phyloP scores from a whole-genome alignment of 2,797 vertebrate species.

The Antennarius maculatus region DNA sequence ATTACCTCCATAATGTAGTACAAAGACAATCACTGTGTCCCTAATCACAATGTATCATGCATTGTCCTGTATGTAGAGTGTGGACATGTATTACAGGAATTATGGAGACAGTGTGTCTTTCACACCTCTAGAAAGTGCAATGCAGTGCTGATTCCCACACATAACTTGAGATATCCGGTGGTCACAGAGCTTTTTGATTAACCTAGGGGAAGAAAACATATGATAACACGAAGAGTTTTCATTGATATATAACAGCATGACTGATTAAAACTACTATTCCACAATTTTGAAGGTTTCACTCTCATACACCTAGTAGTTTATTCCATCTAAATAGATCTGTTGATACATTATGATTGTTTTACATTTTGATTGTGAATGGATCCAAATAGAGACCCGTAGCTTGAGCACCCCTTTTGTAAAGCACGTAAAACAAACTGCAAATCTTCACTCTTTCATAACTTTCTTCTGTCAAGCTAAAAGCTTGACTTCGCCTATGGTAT shows the following conservation, averaged over 20 bases:
- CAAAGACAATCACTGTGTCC: not conserved
- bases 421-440: not conserved
- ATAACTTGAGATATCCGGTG: slow-evolving; percentile 94
- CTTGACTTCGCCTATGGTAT: not conserved
- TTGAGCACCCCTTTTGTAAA: not conserved
- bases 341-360: not conserved
- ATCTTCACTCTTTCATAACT: not conserved
- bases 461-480: slow-evolving; percentile 1
- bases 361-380: not conserved
- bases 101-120: slow-evolving; percentile 35
- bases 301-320: not conserved
- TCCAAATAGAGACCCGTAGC: not conserved
- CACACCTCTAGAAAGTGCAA: slow-evolving; percentile 95
- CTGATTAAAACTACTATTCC: not conserved
- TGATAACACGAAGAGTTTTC: not conserved
- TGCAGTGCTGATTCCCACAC: slow-evolving; percentile 97
- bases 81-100: not conserved
- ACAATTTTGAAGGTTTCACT: not conserved
- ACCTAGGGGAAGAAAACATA: slow-evolving; percentile 72
- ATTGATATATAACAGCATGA: not conserved
- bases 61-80: not conserved
- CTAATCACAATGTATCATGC: not conserved
- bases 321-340: not conserved
- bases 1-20: not conserved
- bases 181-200: slow-evolving; percentile 94